Percentiles rank a stretch among this genome's conserved stretches.
Evolutionary conservation across 1,140 invertebrate genomes (phyloP).

Genomic region (Adoxophyes honmai): DNA sequence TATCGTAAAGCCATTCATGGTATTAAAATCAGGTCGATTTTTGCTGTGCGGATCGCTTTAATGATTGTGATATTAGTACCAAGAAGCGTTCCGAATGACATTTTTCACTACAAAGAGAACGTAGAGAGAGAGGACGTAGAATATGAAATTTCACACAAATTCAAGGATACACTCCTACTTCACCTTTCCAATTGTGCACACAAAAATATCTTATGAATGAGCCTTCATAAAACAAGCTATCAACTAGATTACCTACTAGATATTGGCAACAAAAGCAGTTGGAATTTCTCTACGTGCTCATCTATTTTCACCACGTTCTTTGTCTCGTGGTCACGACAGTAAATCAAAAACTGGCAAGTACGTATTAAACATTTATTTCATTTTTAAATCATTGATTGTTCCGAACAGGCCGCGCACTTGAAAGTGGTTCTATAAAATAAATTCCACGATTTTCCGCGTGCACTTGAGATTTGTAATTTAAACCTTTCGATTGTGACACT

Average conservation of each 20-base stretch:
- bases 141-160: no score
- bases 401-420: conserved; percentile 33
- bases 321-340: conserved; percentile 21
- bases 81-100: no score
- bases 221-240: no score
- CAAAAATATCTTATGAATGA: no score
- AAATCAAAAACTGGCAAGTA: conserved; percentile 24
- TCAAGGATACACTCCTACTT: no score
- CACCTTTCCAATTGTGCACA: no score
- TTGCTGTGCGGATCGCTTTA: no score
- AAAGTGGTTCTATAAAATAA: conserved; percentile 31
- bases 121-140: no score
- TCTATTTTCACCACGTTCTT: background rate
- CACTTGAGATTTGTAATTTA: conserved; percentile 45
- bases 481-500: conserved; percentile 40
- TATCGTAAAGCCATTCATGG: background rate
- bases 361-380: conserved; percentile 40
- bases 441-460: conserved; percentile 39
- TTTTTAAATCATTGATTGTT: conserved; percentile 36
- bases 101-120: no score
- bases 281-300: background rate
- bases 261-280: no score
- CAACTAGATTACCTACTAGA: no score
- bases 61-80: no score
- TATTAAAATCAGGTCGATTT: background rate